These are phyloP conservation scores for Cossypha niveicapilla DNA, from an alignment of 2,797 vertebrate species.

Conservation along the genomic window DNA sequence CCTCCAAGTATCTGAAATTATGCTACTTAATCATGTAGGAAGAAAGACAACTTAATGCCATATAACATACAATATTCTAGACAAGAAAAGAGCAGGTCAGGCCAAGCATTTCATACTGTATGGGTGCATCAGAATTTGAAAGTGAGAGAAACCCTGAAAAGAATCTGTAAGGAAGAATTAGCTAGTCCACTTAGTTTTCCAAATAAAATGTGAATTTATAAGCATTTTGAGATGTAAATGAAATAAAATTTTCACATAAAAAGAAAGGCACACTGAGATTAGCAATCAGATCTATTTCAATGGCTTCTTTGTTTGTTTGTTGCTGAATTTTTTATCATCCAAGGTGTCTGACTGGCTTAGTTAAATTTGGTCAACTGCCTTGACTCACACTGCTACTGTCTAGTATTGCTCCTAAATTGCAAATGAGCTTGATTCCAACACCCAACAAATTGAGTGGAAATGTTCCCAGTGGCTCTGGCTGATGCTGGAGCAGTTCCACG, in stretches of 20 bases:
- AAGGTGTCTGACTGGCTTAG: not conserved
- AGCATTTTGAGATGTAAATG: not conserved
- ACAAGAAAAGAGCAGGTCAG: not conserved
- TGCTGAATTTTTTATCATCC: not conserved
- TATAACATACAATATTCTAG: not conserved
- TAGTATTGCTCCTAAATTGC: not conserved
- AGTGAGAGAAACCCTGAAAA: not conserved
- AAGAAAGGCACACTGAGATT: not conserved
- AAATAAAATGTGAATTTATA: not conserved
- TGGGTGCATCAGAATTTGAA: not conserved
- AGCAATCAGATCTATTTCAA: not conserved
- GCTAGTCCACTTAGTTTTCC: not conserved
- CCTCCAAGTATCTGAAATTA: not conserved
- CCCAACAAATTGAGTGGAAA: constrained; percentile 2
- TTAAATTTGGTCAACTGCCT: not conserved
- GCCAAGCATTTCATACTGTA: not conserved
- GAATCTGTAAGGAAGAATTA: not conserved
- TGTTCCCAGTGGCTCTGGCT: not conserved
- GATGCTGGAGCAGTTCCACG: not conserved
- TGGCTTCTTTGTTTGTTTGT: not conserved
- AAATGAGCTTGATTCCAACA: not conserved
- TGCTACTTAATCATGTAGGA: not conserved
- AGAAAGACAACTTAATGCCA: not conserved
- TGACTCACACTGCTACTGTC: not conserved
- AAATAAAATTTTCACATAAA: not conserved